These are phyloP conservation scores for Diuraphis noxia DNA, from an alignment of 1,140 invertebrate species.

Conservation along the genomic window DNA sequence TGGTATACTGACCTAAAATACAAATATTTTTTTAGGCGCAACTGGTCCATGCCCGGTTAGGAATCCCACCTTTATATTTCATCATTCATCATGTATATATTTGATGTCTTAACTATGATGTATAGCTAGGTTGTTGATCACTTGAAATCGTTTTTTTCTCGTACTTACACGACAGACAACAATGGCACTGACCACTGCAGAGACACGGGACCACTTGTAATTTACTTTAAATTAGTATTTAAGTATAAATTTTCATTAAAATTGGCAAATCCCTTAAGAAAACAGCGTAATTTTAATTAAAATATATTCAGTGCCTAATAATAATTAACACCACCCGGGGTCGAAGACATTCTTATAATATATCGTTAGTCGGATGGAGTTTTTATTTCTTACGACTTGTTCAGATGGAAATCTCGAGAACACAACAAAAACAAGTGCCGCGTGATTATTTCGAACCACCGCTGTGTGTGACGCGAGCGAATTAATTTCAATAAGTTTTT, in stretches of 20 bases:
- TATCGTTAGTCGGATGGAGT: not conserved
- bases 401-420: not conserved
- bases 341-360: not conserved
- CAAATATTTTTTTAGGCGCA: no score
- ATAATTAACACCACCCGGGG: not conserved
- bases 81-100: not conserved
- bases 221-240: not conserved
- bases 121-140: not conserved
- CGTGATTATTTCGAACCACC: not conserved
- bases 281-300: not conserved
- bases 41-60: no score
- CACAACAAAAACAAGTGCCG: not conserved
- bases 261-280: not conserved
- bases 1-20: no score
- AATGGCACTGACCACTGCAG: not conserved
- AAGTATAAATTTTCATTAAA: not conserved
- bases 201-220: not conserved
- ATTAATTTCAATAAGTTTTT: constrained; percentile 9
- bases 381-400: not conserved
- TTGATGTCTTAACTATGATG: no score
- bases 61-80: no score
- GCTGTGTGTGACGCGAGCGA: not conserved
- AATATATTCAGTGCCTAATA: not conserved
- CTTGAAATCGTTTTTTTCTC: not conserved
- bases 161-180: not conserved